phyloP scores from a whole-genome alignment of 2,888 invertebrate genomes.

The Torymus texanus region DNA sequence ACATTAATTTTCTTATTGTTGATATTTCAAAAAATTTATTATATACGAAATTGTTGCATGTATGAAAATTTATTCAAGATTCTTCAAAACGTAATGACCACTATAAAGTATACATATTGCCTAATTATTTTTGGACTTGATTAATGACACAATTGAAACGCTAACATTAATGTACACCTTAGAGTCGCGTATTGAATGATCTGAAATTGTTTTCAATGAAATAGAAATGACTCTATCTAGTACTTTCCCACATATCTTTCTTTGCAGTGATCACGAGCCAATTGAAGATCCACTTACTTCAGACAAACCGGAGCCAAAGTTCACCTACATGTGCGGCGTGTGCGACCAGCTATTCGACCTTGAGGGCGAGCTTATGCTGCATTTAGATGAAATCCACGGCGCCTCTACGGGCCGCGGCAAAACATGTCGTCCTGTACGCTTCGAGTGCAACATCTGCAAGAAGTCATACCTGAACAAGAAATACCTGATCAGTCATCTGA shows the following conservation, averaged over 20 bases:
- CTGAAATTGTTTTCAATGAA: slow-evolving; percentile 12
- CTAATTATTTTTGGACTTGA: no score
- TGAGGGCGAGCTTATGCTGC: slow-evolving; percentile 29
- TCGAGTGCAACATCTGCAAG: slow-evolving; percentile 45
- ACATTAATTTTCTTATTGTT: no score
- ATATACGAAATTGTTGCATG: no score
- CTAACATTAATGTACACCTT: no score
- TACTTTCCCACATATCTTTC: slow-evolving; percentile 38
- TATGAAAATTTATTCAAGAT: not conserved
- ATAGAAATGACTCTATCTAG: slow-evolving; percentile 29
- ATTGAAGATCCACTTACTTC: not conserved
- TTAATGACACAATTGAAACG: no score
- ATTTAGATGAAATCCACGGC: slow-evolving; percentile 22
- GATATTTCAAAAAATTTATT: no score
- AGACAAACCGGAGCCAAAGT: not conserved
- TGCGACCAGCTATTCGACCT: slow-evolving; percentile 28
- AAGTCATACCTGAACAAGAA: slow-evolving; percentile 10
- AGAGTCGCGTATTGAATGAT: not conserved
- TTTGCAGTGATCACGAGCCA: slow-evolving; percentile 35
- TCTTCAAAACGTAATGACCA: not conserved
- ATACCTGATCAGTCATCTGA: slow-evolving; percentile 26
- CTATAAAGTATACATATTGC: not conserved
- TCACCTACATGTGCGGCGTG: slow-evolving; percentile 41
- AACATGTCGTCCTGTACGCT: not conserved
- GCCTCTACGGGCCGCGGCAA: not conserved